Conservation (phyloP, 1,140 invertebrate genomes). For the Copidosoma floridanum region DNA sequence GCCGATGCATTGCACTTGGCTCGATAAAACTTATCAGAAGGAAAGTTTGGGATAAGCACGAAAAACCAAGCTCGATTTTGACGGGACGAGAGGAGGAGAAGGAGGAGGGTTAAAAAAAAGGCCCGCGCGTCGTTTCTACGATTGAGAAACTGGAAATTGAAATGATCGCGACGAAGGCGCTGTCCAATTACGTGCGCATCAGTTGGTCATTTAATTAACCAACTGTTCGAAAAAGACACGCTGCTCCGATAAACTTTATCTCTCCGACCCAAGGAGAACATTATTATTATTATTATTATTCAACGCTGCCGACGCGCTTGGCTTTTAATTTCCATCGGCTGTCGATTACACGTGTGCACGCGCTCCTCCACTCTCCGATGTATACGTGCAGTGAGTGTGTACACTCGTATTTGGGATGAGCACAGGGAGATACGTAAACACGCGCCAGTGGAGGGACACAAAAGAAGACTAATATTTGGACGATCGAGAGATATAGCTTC, state of each 20-base stretch:
- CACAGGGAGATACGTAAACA: neutral
- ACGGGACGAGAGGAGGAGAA: no score
- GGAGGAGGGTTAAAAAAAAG: no score
- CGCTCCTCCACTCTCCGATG: neutral
- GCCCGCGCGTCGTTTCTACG: neutral
- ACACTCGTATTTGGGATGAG: neutral
- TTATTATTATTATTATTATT: no score
- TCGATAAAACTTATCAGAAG: slow-evolving; percentile 3
- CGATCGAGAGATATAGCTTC: no score
- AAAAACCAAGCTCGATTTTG: no score
- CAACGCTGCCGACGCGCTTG: neutral
- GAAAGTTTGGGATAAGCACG: no score
- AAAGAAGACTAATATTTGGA: neutral
- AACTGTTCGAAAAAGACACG: neutral
- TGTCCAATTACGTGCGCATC: no score
- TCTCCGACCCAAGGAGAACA: neutral
- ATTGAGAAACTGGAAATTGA: slow-evolving; percentile 8
- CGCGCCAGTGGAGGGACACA: neutral
- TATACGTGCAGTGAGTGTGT: neutral
- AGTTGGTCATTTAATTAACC: neutral
- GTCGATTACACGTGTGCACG: neutral
- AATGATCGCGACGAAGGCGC: neutral
- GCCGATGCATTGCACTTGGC: neutral
- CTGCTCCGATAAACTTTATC: slow-evolving; percentile 3
- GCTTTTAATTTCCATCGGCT: slow-evolving; percentile 1